These are phyloP conservation scores for Hippocampus abdominalis DNA, from an alignment of 2,113 vertebrate species.

Conservation along the genomic window DNA sequence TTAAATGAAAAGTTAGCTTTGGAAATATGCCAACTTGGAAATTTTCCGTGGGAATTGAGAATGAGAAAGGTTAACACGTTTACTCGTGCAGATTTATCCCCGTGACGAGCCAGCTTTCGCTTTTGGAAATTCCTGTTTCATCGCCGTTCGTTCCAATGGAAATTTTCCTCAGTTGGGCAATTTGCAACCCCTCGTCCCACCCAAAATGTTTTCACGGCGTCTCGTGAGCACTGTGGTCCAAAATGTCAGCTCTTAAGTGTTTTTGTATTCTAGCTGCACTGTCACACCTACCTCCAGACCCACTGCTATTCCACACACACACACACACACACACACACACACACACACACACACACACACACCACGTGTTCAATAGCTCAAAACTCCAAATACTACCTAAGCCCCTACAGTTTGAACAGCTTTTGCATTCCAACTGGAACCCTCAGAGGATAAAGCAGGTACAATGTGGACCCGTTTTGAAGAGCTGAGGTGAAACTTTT, in stretches of 20 bases:
- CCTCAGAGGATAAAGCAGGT: not conserved
- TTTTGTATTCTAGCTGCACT: slow-evolving; percentile 1
- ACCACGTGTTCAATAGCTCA: not conserved
- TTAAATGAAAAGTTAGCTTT: not conserved
- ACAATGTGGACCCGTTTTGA: not conserved
- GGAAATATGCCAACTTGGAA: not conserved
- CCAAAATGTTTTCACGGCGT: not conserved
- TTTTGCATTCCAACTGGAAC: not conserved
- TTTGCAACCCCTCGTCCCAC: not conserved
- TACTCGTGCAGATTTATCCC: too few relatives aligned
- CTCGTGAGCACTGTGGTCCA: not conserved
- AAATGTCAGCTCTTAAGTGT: not conserved
- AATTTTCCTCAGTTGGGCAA: not conserved
- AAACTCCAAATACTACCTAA: slow-evolving; percentile 15
- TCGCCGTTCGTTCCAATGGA: not conserved
- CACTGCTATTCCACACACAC: not conserved
- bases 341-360: not conserved
- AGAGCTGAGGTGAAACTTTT: not conserved
- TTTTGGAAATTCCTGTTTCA: not conserved
- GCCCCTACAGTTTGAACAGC: not conserved
- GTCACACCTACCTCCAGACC: slow-evolving; percentile 1
- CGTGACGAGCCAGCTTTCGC: not conserved
- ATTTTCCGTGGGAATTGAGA: not conserved
- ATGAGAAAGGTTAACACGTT: not conserved
- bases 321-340: not conserved